Conservation (phyloP, 2,113 vertebrate species). For the Pheucticus melanocephalus region DNA sequence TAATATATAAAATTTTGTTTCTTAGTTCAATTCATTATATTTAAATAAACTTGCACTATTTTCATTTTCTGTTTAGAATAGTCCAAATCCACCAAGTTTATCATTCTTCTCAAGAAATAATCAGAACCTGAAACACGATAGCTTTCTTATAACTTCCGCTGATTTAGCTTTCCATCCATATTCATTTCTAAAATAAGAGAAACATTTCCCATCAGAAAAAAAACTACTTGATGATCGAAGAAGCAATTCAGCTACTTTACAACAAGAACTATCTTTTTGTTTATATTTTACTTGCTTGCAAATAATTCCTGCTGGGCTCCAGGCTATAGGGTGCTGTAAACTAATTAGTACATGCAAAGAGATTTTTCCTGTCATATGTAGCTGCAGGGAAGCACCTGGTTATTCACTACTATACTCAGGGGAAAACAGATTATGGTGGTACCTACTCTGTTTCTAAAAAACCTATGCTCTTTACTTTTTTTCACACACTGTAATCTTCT, state of each 20-base stretch:
- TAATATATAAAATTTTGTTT: not conserved
- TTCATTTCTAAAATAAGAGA: not conserved
- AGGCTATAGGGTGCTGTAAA: conserved; percentile 35
- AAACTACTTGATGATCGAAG: not conserved
- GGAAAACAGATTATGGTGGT: not conserved
- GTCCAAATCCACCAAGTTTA: not conserved
- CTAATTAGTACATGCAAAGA: conserved; percentile 59
- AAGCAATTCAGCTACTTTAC: not conserved
- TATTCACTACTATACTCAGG: not conserved
- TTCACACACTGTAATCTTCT: not conserved
- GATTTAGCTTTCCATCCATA: not conserved
- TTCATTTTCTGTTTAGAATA: not conserved
- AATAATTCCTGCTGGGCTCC: not conserved
- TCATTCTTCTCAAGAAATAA: not conserved
- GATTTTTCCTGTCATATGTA: not conserved
- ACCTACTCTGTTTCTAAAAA: not conserved
- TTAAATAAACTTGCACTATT: not conserved
- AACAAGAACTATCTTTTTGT: conserved; percentile 46
- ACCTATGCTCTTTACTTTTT: not conserved
- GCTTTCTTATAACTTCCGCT: not conserved
- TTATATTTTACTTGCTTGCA: conserved; percentile 47
- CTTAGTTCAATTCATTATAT: not conserved
- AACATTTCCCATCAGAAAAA: not conserved
- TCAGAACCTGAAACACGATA: not conserved
- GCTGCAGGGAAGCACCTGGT: conserved; percentile 1